phyloP scores from a whole-genome alignment of 1,140 invertebrate species.

The Caenorhabditis elegans region DNA sequence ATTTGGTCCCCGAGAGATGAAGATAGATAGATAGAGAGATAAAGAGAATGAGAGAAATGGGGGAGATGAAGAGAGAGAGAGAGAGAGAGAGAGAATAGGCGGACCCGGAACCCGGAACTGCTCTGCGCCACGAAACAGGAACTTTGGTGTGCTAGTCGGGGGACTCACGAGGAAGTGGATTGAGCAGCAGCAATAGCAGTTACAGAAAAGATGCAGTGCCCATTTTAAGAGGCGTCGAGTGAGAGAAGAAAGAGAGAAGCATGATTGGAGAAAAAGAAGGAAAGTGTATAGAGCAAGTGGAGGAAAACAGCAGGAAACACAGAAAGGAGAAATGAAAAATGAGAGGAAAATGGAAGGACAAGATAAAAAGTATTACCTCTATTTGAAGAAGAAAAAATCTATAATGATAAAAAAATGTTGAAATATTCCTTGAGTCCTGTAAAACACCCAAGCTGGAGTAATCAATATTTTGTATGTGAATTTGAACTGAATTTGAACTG shows the following conservation, averaged over 20 bases:
- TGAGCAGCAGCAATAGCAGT: neutral
- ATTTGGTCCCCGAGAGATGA: neutral
- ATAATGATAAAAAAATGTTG: too few species aligned
- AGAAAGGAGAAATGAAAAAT: too few species aligned
- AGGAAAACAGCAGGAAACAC: too few species aligned
- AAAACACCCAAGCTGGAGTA: too few species aligned
- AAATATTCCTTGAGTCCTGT: too few species aligned
- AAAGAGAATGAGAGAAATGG: neutral
- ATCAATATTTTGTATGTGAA: too few species aligned
- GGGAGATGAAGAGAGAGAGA: neutral
- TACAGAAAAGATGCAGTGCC: too few species aligned
- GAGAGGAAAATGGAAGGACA: too few species aligned
- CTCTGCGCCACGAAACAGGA: neutral
- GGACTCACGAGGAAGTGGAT: neutral
- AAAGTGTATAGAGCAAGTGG: too few species aligned
- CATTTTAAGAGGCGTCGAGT: neutral
- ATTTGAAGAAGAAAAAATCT: too few species aligned
- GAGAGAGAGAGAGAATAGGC: neutral
- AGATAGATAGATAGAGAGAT: neutral
- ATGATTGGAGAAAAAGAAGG: neutral
- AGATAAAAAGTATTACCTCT: too few species aligned
- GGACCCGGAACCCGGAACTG: constrained; percentile 30
- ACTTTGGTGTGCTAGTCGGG: constrained; percentile 6
- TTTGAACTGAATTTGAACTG: too few species aligned
- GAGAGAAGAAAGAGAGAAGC: neutral